Evolutionary conservation across 2,797 vertebrate species (phyloP).

Genomic region (Acropternis orthonyx): DNA sequence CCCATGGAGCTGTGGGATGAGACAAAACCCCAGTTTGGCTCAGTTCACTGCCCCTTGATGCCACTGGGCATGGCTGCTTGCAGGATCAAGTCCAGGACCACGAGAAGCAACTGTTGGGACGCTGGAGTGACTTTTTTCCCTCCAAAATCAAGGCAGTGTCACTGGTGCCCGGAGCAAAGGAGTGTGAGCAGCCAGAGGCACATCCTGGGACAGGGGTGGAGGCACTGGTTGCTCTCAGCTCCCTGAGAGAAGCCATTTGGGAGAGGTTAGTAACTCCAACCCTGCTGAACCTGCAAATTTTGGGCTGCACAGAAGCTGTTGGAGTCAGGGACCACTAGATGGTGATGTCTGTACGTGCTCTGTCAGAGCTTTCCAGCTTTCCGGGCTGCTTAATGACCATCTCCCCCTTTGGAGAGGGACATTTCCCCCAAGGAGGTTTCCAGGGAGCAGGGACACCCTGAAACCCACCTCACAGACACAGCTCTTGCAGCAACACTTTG

Average conservation of each 20-base stretch:
- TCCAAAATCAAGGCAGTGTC: not conserved
- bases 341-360: not conserved
- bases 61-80: not conserved
- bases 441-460: not conserved
- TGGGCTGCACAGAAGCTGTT: not conserved
- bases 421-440: not conserved
- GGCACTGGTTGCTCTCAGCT: not conserved
- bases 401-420: not conserved
- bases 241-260: not conserved
- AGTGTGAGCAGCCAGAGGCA: not conserved
- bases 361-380: not conserved
- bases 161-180: fast-evolving
- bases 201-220: not conserved
- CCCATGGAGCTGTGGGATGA: not conserved
- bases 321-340: not conserved
- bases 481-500: not conserved
- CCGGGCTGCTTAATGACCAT: not conserved
- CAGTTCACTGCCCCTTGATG: not conserved
- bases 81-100: not conserved
- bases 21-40: not conserved
- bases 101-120: not conserved
- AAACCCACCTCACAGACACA: not conserved
- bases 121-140: not conserved
- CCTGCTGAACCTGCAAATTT: fast-evolving
- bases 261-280: fast-evolving